Base-by-base conservation (phyloP, 2,888 invertebrate genomes). In the Volucella inflata region DNA sequence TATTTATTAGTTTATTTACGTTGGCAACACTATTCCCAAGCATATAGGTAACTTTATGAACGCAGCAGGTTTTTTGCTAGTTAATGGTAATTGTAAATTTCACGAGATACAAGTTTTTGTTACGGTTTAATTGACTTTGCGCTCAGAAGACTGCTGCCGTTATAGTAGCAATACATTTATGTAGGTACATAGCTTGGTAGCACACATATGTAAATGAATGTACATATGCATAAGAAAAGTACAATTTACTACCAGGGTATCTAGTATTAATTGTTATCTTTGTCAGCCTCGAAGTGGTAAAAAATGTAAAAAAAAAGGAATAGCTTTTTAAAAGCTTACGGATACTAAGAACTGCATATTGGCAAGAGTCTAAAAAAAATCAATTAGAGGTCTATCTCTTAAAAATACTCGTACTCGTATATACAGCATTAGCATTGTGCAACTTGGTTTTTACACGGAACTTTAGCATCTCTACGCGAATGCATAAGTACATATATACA, bases 1-100 rank as follows among this genome's bases (percentile, higher is more conserved):
- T 2, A 21, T 4, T 4, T 21, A 21, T 21, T 21, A 2, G 21
- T 21, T 21, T 2, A 2, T 2, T 4, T 4, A 21, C 21, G 21
- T 21, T 21, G 21, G 21, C 21, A 21, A 21, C 21, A 21, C 21
- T 21, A 21, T 21, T 21, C 2, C 21, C 21, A 21, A 2, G 21
- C 21, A 21, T n/a, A n/a, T n/a, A n/a, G n/a, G 2, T 21, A 21
- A 21, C 21, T 21, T 21, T 21, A 21, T 21, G 21, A 2, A 21
- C 21, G 21, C 2, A 21, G 21, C 21, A 21, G 21, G 21, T 40
- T 84, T 75, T 76, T 57, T 76, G 36, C 71, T 17, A 38, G 60
- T 76, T 85, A 81, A 85, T 85, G 85, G 65, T 72, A 85, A 80
- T 85, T 76, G 67, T 70, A 76, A 85, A 85, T 76, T 85, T 79